Base-by-base conservation (phyloP, 2,888 invertebrate genomes). In the Chymomyza caudatula region DNA sequence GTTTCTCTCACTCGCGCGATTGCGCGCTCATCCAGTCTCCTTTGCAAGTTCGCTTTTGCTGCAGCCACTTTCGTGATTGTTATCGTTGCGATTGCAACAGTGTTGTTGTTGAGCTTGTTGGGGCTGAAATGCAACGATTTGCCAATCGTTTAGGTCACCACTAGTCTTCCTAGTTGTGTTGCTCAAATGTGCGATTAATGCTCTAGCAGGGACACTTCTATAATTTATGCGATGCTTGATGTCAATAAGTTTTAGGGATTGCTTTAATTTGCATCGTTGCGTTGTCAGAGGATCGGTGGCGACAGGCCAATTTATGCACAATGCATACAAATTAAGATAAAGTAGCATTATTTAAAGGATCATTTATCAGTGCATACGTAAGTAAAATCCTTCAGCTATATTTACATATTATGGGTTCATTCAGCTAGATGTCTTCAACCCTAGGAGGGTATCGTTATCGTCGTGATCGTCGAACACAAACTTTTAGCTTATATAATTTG, bases 121-220 rank as follows among this genome's bases (percentile, higher is more conserved):
- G 20, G 42, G 54, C 53, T 55, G 54, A 37, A 19, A 15, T 19
- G 44, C 42, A 20, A 57, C 37, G 42, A 57, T 57, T 44, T 42
- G 37, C 57, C 43, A 57, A 57, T 37, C 57, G 57, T 42, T 60
- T 43, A 25, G 13, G 53, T 15, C 22, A 47, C 49, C 15, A 42
- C 19, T 19, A 20, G n/a, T 59, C 43, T 52, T 63, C 64, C 68
- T 72, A 62, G 60, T 59, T 57, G 60, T 66, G 65, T 63, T 68
- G 63, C 66, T 68, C 65, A 80, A 78, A 73, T 75, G 86, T 74
- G 75, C 78, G 82, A 78, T 83, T 85, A 86, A 84, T 81, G 80
- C 84, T 53, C 74, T 70, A 53, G 42, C 19, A 53, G 69, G 73
- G 47, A 71, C 71, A 68, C 69, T 71, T 65, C 68, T 75, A 82